Evolutionary conservation across 2,888 invertebrate genomes (phyloP).

Genomic region (Drosophila atripex): DNA sequence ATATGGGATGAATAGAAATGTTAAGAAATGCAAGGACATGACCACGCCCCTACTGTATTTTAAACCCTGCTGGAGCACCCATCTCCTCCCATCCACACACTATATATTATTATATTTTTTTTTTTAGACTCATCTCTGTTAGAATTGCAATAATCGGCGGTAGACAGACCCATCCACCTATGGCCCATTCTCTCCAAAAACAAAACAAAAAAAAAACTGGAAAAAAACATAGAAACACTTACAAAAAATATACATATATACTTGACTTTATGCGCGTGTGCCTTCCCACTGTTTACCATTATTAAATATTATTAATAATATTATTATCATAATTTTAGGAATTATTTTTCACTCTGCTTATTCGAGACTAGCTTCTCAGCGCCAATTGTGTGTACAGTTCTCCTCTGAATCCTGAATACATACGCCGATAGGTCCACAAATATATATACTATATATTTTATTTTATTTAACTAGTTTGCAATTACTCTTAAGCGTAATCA

Average conservation of each 20-base stretch:
- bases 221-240: no score
- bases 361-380: slow-evolving; percentile 3
- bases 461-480: slow-evolving; percentile 37
- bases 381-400: slow-evolving; percentile 11
- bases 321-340: slow-evolving; percentile 31
- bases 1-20: slow-evolving; percentile 40
- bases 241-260: slow-evolving; percentile 1
- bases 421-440: slow-evolving; percentile 11
- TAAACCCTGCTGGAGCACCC: background rate
- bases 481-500: slow-evolving; percentile 23
- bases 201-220: background rate
- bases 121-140: slow-evolving; percentile 9
- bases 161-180: no score
- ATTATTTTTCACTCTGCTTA: slow-evolving; percentile 3
- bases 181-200: background rate
- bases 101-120: background rate
- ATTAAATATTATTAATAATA: slow-evolving; percentile 6
- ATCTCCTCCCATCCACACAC: background rate
- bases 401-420: slow-evolving; percentile 6
- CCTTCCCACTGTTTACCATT: slow-evolving; percentile 37
- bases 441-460: slow-evolving; percentile 21
- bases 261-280: slow-evolving; percentile 50
- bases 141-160: no score
- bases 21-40: slow-evolving; percentile 33
- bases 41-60: slow-evolving; percentile 28